Percentiles rank a stretch among this genome's conserved stretches.
phyloP scores from a whole-genome alignment of 2,888 invertebrate species.

The Capitulum mitella region DNA sequence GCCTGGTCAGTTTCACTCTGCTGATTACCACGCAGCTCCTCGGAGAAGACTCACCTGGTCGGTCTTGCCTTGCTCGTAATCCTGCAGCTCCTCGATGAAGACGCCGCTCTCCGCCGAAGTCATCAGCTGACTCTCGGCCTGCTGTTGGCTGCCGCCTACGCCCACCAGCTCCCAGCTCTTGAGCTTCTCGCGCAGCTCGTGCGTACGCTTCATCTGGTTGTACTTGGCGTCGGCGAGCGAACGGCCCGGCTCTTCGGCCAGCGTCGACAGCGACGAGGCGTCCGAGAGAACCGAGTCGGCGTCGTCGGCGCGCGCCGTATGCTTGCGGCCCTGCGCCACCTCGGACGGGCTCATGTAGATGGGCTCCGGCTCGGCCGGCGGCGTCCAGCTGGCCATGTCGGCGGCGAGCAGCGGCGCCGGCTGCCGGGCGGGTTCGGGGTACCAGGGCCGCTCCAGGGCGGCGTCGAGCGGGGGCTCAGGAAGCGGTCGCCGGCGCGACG shows the following conservation, averaged over 20 bases:
- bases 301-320: not conserved
- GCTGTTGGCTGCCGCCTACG: not conserved
- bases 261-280: constrained; percentile 1
- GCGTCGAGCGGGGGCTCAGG: not conserved
- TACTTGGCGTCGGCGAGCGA: not conserved
- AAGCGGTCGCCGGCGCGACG: not conserved
- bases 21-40: too few species aligned
- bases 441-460: not conserved
- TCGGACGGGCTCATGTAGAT: constrained; percentile 25
- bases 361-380: not conserved
- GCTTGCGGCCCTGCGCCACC: constrained; percentile 21
- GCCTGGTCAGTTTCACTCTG: too few species aligned
- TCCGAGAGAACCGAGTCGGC: constrained; percentile 5
- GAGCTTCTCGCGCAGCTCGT: not conserved
- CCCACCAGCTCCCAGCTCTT: not conserved
- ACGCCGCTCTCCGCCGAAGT: constrained; percentile 6
- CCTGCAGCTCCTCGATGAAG: constrained; percentile 17
- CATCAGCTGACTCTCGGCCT: not conserved
- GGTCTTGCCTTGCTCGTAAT: not conserved
- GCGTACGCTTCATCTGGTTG: constrained; percentile 8
- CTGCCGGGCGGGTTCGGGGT: not conserved
- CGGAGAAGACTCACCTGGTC: constrained; percentile 20
- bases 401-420: not conserved
- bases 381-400: not conserved
- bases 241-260: not conserved